A percentile compares a stretch with the other conserved stretches of the same genome.
phyloP scores from a whole-genome alignment of 2,888 invertebrate species.

The Euplagia quadripunctaria region DNA sequence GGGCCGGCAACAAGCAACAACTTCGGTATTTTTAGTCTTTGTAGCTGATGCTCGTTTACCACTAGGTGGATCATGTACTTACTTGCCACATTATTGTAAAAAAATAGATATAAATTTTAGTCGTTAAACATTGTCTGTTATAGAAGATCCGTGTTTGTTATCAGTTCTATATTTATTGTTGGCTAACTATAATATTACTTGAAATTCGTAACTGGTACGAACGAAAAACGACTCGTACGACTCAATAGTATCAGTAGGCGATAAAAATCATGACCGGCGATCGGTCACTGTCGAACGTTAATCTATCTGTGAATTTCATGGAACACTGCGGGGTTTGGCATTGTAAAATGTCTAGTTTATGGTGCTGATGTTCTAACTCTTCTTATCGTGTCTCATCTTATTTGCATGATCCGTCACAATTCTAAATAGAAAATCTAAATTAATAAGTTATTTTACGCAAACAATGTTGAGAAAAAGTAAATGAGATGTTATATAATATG shows the following conservation, averaged over 20 bases:
- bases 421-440: conserved; percentile 6
- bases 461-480: not conserved
- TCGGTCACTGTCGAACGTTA: not conserved
- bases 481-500: not conserved
- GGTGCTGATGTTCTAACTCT: conserved; percentile 6
- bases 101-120: too few species aligned
- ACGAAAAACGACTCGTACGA: too few species aligned
- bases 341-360: not conserved
- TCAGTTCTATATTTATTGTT: not conserved
- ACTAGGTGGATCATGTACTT: too few species aligned
- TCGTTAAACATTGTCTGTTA: not conserved
- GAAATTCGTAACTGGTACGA: too few species aligned
- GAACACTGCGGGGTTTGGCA: not conserved
- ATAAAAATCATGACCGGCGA: not conserved
- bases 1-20: too few species aligned
- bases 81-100: too few species aligned
- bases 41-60: too few species aligned
- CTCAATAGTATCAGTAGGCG: not conserved
- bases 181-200: not conserved
- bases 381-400: conserved; percentile 23
- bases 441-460: not conserved
- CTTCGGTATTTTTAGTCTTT: too few species aligned
- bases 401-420: conserved; percentile 14
- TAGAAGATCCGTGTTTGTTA: conserved; percentile 1
- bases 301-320: not conserved